A percentile compares a stretch with the other conserved stretches of the same genome.
These are phyloP conservation scores for Laticauda colubrina DNA, from an alignment of 2,113 vertebrate species.

Conservation along the genomic window DNA sequence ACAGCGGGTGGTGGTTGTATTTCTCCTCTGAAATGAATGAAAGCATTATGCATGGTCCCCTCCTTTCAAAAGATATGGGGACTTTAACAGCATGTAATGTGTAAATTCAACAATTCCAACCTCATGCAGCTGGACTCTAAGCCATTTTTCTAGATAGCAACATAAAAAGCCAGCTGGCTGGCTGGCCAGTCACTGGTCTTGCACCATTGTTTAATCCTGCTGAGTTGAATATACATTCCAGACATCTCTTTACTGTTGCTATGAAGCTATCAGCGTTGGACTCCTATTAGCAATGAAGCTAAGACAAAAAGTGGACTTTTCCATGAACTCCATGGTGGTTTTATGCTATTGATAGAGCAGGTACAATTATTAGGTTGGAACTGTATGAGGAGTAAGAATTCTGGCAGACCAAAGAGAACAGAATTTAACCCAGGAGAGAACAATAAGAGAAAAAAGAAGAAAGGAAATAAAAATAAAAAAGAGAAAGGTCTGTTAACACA, in stretches of 20 bases:
- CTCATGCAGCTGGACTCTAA: background rate
- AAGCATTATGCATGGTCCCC: background rate
- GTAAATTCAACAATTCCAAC: background rate
- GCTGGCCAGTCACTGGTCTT: background rate
- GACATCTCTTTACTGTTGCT: background rate
- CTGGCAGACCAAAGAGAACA: constrained; percentile 20
- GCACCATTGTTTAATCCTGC: background rate
- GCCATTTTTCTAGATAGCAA: background rate
- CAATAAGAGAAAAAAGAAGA: constrained; percentile 34
- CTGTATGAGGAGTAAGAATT: constrained; percentile 29
- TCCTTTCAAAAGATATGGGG: background rate
- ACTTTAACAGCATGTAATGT: background rate
- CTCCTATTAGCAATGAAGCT: constrained; percentile 4
- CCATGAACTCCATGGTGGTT: constrained; percentile 7
- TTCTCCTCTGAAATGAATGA: background rate
- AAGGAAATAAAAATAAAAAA: constrained; percentile 14
- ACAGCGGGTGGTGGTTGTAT: too few relatives aligned
- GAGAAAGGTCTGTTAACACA: constrained; percentile 21
- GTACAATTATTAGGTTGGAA: constrained; percentile 42
- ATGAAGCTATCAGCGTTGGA: background rate
- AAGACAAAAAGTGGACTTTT: constrained; percentile 33
- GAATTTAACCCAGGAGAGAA: constrained; percentile 28
- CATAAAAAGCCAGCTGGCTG: background rate
- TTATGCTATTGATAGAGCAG: constrained; percentile 30
- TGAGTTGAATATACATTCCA: background rate